Percentiles rank a stretch among this genome's conserved stretches.
phyloP scores from a whole-genome alignment of 2,113 vertebrate species.

The Lamprotornis superbus region DNA sequence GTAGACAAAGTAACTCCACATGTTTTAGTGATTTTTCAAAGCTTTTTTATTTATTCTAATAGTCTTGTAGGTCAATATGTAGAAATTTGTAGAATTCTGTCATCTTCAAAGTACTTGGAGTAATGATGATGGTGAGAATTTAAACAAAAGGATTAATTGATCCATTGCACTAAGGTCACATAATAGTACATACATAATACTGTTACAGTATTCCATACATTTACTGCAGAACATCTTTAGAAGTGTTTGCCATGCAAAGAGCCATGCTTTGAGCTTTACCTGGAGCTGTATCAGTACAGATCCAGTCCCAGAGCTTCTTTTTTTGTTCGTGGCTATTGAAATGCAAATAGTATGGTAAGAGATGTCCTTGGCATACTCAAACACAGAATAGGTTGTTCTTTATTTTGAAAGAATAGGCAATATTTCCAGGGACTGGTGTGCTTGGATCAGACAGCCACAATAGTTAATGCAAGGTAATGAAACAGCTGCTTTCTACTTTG shows the following conservation, averaged over 20 bases:
- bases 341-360: not conserved
- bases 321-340: not conserved
- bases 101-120: not conserved
- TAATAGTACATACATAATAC: too few species aligned
- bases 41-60: not conserved
- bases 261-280: not conserved
- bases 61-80: not conserved
- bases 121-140: not conserved
- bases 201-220: not conserved
- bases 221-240: not conserved
- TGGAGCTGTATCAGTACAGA: not conserved
- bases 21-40: not conserved
- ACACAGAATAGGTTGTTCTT: not conserved
- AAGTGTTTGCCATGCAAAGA: not conserved
- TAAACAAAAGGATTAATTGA: not conserved
- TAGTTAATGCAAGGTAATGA: not conserved
- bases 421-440: not conserved
- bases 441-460: not conserved
- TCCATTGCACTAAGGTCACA: not conserved
- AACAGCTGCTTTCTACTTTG: not conserved
- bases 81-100: not conserved
- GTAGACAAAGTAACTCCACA: not conserved
- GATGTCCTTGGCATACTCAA: not conserved
- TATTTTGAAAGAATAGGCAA: not conserved
- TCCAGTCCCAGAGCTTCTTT: not conserved